Base-by-base conservation (phyloP, 2,888 invertebrate genomes). In the Monochamus alternatus region DNA sequence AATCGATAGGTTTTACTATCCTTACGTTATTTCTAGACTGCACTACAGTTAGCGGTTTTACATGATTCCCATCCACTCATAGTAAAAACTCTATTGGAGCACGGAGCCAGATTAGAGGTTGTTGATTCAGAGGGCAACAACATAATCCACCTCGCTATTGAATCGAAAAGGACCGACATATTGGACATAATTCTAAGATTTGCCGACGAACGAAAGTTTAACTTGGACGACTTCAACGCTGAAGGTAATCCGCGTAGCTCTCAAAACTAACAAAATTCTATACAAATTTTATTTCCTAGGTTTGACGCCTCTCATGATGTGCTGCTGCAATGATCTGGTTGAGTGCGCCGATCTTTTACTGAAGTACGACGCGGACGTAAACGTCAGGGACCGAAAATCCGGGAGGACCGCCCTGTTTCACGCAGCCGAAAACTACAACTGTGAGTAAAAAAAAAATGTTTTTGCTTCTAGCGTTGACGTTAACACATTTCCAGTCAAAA, bases 351-450 rank as follows among this genome's bases (percentile, higher is more conserved):
- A 85, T 10, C 60, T 87, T 0, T 77, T 91, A 2, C 71, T 89
- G 0, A 83, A 87, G 0, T 83, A 85, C 1, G 84, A 86, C 0
- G 89, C 90, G 0, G 73, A 83, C 3, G 81, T 87, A 0, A 90
- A 91, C 81, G 65, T 86, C 0, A 78, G 80, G 32, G 89, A 89
- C 87, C 89, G 90, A 60, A 90, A 88, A 71, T 87, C 89, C 75
- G 92, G 92, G 38, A 87, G 90, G 73, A 91, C 91, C 0, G 90
- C 91, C 0, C 74, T 92, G 1, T 91, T 90, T 66, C 83, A 90
- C 0, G 90, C 91, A 0, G 89, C 90, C 0, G 88, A 88, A 2
- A 86, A 88, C 5, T 85, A 89, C 1, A 81, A 85, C 70, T 79
- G 85, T 73, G 87, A 90, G 90, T 80, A 86, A 0, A 22, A 1